A percentile compares a stretch with the other conserved stretches of the same genome.
These are phyloP conservation scores for Frankliniella fusca DNA, from an alignment of 2,888 invertebrate genomes.

Conservation along the genomic window DNA sequence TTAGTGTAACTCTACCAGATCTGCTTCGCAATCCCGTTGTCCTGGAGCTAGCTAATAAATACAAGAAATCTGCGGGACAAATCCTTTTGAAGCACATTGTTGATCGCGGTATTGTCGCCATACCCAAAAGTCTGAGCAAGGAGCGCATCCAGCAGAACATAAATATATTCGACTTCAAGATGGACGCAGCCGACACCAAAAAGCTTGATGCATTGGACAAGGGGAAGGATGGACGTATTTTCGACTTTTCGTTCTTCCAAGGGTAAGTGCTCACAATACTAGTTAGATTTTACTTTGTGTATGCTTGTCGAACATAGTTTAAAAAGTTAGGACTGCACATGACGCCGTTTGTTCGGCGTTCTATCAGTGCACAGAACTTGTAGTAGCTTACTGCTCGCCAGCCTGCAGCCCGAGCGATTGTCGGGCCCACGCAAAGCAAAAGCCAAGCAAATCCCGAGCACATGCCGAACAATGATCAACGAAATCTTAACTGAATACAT, in stretches of 20 bases:
- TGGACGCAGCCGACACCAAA: background rate
- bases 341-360: too few relatives aligned
- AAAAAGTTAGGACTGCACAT: too few relatives aligned
- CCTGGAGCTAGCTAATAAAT: background rate
- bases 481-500: too few relatives aligned
- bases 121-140: constrained; percentile 21
- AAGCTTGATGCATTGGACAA: background rate
- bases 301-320: too few relatives aligned
- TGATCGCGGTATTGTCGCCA: constrained; percentile 11
- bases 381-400: too few relatives aligned
- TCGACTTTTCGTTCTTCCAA: background rate
- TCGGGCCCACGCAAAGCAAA: too few relatives aligned
- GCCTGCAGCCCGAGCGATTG: too few relatives aligned
- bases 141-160: constrained; percentile 25
- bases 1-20: background rate
- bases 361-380: too few relatives aligned
- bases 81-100: constrained; percentile 23
- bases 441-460: too few relatives aligned
- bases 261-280: background rate
- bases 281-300: background rate
- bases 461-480: too few relatives aligned
- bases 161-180: background rate
- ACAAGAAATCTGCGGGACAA: background rate
- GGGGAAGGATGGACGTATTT: background rate
- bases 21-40: background rate